These are phyloP conservation scores for Opisthograptis luteolata DNA, from an alignment of 2,888 invertebrate species.

Conservation along the genomic window DNA sequence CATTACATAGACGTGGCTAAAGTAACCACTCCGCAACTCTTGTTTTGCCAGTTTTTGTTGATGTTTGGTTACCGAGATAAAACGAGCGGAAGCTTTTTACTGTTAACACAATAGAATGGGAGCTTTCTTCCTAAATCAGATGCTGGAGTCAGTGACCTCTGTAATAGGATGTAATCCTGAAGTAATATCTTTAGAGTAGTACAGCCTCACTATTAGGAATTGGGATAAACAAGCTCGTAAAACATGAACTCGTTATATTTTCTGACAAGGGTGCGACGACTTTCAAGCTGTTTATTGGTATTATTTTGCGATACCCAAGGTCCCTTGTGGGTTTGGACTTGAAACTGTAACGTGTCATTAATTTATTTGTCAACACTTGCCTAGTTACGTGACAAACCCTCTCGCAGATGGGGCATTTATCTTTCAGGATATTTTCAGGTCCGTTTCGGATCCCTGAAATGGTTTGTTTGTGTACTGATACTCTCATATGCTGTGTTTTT, in stretches of 20 bases:
- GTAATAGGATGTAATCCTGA: slow-evolving; percentile 29
- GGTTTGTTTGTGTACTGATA: too few species aligned
- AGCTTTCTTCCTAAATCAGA: slow-evolving; percentile 15
- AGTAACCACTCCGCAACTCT: slow-evolving; percentile 43
- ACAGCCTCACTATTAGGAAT: slow-evolving; percentile 37
- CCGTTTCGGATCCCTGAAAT: neutral
- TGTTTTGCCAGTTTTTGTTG: slow-evolving; percentile 40
- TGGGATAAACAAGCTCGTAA: slow-evolving; percentile 62
- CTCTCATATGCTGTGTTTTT: too few species aligned
- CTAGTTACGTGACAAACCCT: neutral
- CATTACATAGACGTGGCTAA: slow-evolving; percentile 50
- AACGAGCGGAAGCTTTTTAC: slow-evolving; percentile 27
- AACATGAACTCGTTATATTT: slow-evolving; percentile 57
- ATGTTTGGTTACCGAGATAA: slow-evolving; percentile 29
- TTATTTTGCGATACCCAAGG: slow-evolving; percentile 21
- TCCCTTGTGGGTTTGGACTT: slow-evolving; percentile 8
- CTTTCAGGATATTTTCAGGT: neutral
- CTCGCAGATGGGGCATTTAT: neutral
- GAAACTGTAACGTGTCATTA: slow-evolving; percentile 1
- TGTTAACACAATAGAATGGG: slow-evolving; percentile 1
- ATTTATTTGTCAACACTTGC: slow-evolving; percentile 4
- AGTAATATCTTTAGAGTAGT: slow-evolving; percentile 23
- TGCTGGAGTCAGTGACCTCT: slow-evolving; percentile 32
- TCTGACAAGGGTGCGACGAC: slow-evolving; percentile 56
- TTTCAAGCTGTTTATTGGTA: slow-evolving; percentile 40